Base-by-base conservation (phyloP, 2,113 vertebrate species). In the Sisor rabdophorus region DNA sequence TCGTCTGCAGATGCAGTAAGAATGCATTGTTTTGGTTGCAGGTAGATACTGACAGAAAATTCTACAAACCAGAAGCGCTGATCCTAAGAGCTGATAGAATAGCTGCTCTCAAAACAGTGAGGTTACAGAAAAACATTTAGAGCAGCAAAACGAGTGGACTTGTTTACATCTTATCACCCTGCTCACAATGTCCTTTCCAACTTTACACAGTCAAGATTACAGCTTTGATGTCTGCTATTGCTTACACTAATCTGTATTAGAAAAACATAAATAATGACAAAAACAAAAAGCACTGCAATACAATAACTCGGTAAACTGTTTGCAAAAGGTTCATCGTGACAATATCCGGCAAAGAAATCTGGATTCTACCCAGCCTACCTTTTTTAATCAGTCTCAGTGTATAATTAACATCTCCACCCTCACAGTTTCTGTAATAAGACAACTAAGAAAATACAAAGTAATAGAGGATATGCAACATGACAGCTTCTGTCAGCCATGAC, bases 21-120 rank as follows among this genome's bases (percentile, higher is more conserved):
- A 82, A 84, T 54, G 60, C 52, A 68, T 79, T 80, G 82, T 86
- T 86, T 83, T 81, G 47, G 73, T 79, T 64, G 85, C 81, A 84
- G 75, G 80, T 63, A 67, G 30, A 63, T 83, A 85, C 77, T 76
- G 78, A 83, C 69, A 83, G 75, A 79, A 61, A 54, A 32, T 50
- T 77, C 85, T 86, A 89, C 83, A 86, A 88, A 89, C 85, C 75
- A 78, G 77, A 69, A 71, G 74, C 85, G 73, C 58, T 16, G 79
- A 88, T 87, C 80, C 48, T 32, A 75, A 74, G 52, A 13, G 48
- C 64, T 73, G 78, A 85, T 82, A 75, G 50, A 5, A 47, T 32
- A 70, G 24, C 9, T 47, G 11, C 53, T 55, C 52, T 75, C 32
- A 24, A 71, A 40, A n/a, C 26, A 59, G 1, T 3, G 44, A 53